phyloP scores from a whole-genome alignment of 2,113 vertebrate genomes.

The Archocentrus centrarchus region DNA sequence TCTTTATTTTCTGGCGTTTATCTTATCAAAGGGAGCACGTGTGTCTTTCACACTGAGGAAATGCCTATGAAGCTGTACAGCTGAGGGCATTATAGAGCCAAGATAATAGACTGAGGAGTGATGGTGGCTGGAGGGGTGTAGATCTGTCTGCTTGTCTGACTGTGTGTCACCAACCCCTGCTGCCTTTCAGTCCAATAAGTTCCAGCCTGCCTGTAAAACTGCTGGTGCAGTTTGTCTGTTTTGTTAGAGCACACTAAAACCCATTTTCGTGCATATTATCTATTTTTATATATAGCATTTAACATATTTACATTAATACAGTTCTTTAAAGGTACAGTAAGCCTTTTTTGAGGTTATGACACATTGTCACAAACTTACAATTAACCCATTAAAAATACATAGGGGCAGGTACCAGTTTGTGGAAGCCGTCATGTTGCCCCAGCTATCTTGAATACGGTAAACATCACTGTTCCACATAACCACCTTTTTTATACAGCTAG shows the following conservation, averaged over 20 bases:
- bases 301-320: too few relatives aligned
- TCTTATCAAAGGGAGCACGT: conserved; percentile 45
- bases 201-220: not conserved
- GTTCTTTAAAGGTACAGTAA: too few relatives aligned
- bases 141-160: conserved; percentile 29
- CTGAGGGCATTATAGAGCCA: conserved; percentile 46
- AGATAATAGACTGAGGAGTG: conserved; percentile 43
- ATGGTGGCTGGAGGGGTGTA: not conserved
- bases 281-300: too few relatives aligned
- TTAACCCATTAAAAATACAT: too few relatives aligned
- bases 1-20: conserved; percentile 41
- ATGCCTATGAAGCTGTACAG: conserved; percentile 44
- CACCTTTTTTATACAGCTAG: too few relatives aligned
- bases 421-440: too few relatives aligned
- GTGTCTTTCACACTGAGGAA: conserved; percentile 47
- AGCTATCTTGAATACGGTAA: too few relatives aligned
- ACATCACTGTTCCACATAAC: too few relatives aligned
- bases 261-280: not conserved
- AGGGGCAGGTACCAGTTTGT: too few relatives aligned
- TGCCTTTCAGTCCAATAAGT: not conserved
- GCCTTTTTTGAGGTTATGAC: too few relatives aligned
- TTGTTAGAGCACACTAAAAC: not conserved
- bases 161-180: not conserved
- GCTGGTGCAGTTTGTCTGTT: not conserved
- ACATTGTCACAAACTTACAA: too few relatives aligned